Evolutionary conservation across 2,888 invertebrate genomes (phyloP), one percentile per base, ranked within the genome.

Genomic region (Zaprionus obscuricornis): DNA sequence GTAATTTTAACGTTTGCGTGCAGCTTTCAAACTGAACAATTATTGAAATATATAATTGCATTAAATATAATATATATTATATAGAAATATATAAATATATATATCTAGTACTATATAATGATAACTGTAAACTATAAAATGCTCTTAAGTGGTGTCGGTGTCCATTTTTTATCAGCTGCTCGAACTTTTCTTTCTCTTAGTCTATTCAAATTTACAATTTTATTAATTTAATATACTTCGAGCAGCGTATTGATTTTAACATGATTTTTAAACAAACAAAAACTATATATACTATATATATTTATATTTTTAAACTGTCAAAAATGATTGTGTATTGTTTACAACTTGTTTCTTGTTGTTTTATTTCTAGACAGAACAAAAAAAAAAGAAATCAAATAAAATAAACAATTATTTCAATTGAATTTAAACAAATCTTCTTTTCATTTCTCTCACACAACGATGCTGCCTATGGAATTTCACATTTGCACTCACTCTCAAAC

Each of bases 141-240:
- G n/a, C n/a, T n/a, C n/a, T n/a, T n/a, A n/a, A 33, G 33, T 56
- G 84, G 84, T 83, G 81, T 66, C 52, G 81, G 84, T 84, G 82
- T 76, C 77, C 77, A 84, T 66, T 27, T 2, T 55, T 46, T 45
- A 52, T 16, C 8, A 29, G 47, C 55, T 66, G 79, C 57, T 78
- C 43, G 14, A 29, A 7, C 27, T 29, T 33, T 4, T 3, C 5
- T 5, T 6, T 24, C 24, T 24, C 24, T n/a, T 8, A 24, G 24
- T 24, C 24, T 24, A 24, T 50, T n/a, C n/a, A n/a, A 52, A 36
- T 20, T 46, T 31, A 14, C 24, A 33, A 39, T 22, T 42, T 14
- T 8, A 43, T 14, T 24, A 17, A 46, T 47, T 33, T 11, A 50
- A 40, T 26, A 17, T 18, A 22, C 42, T 45, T 11, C 45, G 31